Evolutionary conservation across 2,797 vertebrate species (phyloP).

Genomic region (Hapalemur alaotrensis): DNA sequence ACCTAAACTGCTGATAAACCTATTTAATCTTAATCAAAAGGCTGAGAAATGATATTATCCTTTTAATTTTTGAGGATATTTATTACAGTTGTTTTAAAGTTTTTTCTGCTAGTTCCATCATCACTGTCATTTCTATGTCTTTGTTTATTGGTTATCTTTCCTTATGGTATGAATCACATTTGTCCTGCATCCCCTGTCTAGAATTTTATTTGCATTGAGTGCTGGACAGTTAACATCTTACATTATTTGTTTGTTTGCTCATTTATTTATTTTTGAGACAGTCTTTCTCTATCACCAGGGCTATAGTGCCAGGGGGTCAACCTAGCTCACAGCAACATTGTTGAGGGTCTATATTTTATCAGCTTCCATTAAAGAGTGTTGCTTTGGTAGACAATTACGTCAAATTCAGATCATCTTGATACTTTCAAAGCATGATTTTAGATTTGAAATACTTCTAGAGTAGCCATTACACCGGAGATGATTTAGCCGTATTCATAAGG

Average conservation of each 20-base stretch:
- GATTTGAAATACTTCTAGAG: not conserved
- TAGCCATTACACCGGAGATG: not conserved
- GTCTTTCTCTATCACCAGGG: too few relatives aligned
- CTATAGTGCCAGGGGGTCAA: too few relatives aligned
- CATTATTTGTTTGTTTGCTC: too few relatives aligned
- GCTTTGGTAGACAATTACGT: not conserved
- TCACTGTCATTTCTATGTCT: not conserved
- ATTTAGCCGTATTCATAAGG: not conserved
- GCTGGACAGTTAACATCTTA: not conserved
- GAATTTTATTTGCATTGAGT: not conserved
- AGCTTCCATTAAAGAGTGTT: not conserved
- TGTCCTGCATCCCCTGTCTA: too few relatives aligned
- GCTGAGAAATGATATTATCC: not conserved
- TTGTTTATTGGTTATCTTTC: not conserved
- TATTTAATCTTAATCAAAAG: not conserved
- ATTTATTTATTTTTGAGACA: too few relatives aligned
- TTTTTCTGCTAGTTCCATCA: not conserved
- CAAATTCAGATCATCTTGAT: not conserved
- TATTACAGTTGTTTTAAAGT: not conserved
- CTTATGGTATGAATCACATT: not conserved
- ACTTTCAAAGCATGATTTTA: not conserved
- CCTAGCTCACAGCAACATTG: too few relatives aligned
- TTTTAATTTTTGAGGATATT: not conserved
- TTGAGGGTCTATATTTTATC: not conserved
- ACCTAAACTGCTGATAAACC: not conserved